phyloP scores from a whole-genome alignment of 2,888 invertebrate species.

The Mimachlamys varia region DNA sequence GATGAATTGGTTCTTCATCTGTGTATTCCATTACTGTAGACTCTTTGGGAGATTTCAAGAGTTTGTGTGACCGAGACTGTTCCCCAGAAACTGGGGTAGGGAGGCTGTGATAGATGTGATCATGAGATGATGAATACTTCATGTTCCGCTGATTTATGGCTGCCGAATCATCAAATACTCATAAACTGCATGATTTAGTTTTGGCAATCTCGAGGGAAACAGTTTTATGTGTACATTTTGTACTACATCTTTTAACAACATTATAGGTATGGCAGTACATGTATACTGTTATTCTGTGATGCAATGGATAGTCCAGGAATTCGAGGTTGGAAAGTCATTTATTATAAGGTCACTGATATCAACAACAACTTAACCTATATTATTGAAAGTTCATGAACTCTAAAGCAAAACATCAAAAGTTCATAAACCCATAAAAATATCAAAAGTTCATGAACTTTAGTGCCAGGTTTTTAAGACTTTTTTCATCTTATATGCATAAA shows the following conservation, averaged over 20 bases:
- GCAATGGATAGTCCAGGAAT: background rate
- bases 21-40: background rate
- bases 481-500: background rate
- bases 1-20: background rate
- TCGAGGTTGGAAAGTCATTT: background rate
- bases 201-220: background rate
- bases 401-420: no score
- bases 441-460: background rate
- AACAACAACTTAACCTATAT: background rate
- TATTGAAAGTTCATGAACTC: no score
- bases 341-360: background rate
- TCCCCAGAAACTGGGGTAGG: background rate
- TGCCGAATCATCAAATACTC: background rate
- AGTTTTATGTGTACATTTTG: background rate
- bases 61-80: background rate
- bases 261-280: background rate
- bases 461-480: background rate
- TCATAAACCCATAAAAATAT: background rate
- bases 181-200: background rate
- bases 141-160: background rate
- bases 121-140: background rate
- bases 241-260: background rate
- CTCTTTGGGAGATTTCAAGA: background rate
- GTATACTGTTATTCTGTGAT: conserved; percentile 13
- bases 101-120: background rate